Percentiles rank a stretch among this genome's conserved stretches.
Evolutionary conservation across 1,140 invertebrate species (phyloP).

Genomic region (Pollicipes pollicipes): DNA sequence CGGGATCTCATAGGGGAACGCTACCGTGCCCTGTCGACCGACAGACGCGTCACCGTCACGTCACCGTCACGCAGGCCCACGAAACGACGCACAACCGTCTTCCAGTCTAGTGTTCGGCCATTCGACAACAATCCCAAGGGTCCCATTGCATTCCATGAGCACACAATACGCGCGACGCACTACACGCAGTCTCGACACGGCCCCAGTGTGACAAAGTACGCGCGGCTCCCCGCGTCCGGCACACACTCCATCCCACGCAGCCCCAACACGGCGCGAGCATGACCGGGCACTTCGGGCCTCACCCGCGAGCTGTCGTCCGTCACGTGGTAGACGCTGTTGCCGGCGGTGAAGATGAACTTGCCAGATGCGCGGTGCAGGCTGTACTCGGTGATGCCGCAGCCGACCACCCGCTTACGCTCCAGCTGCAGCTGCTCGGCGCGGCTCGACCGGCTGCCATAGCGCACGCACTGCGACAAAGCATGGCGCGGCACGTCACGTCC

Average conservation of each 20-base stretch:
- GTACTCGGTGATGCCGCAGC: conserved; percentile 86
- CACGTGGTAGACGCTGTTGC: conserved; percentile 54
- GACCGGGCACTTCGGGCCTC: no score
- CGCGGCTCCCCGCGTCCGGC: no score
- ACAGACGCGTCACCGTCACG: neutral
- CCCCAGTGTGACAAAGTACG: no score
- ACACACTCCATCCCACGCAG: no score
- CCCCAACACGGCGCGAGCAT: no score
- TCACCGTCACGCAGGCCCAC: neutral
- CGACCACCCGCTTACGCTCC: conserved; percentile 72
- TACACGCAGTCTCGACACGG: no score
- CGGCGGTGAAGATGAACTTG: conserved; percentile 74
- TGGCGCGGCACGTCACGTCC: no score
- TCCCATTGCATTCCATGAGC: no score
- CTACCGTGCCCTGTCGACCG: conserved; percentile 14
- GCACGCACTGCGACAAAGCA: neutral
- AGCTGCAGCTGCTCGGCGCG: conserved; percentile 74
- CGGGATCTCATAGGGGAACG: conserved; percentile 16
- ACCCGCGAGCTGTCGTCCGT: neutral
- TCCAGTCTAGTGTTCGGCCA: no score
- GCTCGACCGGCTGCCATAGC: conserved; percentile 28
- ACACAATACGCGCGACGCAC: no score
- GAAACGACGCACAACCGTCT: neutral
- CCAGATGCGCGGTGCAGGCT: conserved; percentile 62
- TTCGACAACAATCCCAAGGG: no score